A percentile compares a stretch with the other conserved stretches of the same genome.
Evolutionary conservation across 2,797 vertebrate species (phyloP).

Genomic region (Columba guinea): DNA sequence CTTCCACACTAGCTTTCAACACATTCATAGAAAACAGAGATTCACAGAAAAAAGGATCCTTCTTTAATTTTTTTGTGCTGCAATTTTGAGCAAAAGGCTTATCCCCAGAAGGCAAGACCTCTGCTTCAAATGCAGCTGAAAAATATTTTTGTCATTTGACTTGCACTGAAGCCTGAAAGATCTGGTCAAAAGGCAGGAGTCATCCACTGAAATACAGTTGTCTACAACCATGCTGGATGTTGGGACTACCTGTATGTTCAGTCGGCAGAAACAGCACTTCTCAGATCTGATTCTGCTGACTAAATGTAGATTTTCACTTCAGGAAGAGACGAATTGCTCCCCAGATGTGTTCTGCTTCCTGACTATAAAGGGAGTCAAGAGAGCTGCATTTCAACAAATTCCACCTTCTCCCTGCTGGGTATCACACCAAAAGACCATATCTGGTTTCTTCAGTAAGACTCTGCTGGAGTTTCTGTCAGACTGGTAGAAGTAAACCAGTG

Average conservation of each 20-base stretch:
- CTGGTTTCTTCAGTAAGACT: neutral
- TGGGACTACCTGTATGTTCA: constrained; percentile 10
- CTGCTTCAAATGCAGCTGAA: neutral
- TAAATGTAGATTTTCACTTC: constrained; percentile 22
- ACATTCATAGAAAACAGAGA: neutral
- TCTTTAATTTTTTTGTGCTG: neutral
- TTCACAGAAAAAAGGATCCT: neutral
- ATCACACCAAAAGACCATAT: neutral
- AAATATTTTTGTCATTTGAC: neutral
- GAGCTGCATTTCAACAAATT: neutral
- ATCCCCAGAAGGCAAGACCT: neutral
- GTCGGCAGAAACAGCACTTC: constrained; percentile 13
- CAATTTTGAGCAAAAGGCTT: neutral
- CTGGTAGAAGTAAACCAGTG: neutral
- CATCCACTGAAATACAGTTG: neutral
- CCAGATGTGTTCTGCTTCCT: constrained; percentile 40
- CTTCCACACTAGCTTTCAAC: neutral
- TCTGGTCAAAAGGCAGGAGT: constrained; percentile 9
- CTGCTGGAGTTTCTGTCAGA: neutral
- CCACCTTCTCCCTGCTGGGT: neutral
- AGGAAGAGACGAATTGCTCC: constrained; percentile 13
- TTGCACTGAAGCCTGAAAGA: neutral
- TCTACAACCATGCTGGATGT: neutral
- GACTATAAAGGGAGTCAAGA: neutral
- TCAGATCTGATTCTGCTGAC: constrained; percentile 38